Evolutionary conservation across 2,797 vertebrate genomes (phyloP).

Genomic region (Tiaroga cobitis): DNA sequence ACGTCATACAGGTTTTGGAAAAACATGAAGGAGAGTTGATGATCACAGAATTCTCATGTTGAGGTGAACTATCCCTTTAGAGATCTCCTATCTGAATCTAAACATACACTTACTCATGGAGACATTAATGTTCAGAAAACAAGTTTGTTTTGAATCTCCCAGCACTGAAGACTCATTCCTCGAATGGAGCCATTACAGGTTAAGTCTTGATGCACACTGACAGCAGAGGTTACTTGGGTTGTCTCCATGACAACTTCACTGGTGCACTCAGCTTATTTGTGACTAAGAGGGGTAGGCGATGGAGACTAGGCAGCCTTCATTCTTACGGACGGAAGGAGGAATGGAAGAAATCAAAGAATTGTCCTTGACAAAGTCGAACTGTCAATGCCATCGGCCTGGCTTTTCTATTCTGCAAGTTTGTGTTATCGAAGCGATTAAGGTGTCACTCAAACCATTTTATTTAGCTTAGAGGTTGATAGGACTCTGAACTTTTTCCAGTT

Average conservation of each 20-base stretch:
- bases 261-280: constrained; percentile 35
- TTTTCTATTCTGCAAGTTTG: constrained; percentile 14
- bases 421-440: constrained; percentile 61
- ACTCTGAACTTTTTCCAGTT: constrained; percentile 20
- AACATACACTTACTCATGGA: neutral
- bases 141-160: neutral
- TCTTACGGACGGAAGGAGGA: neutral
- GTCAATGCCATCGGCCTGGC: constrained; percentile 33
- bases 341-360: constrained; percentile 51
- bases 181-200: constrained; percentile 10
- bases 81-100: neutral
- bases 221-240: constrained; percentile 51
- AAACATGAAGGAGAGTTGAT: neutral
- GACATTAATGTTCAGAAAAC: constrained; percentile 17
- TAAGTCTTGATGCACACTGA: constrained; percentile 41
- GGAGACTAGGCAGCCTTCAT: constrained; percentile 15
- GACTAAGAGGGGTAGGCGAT: constrained; percentile 33
- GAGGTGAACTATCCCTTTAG: neutral
- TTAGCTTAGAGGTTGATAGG: constrained; percentile 66
- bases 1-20: neutral
- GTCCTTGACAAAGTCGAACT: constrained; percentile 71
- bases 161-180: neutral
- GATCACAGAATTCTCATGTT: neutral
- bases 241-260: constrained; percentile 39
- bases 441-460: constrained; percentile 66